phyloP scores from a whole-genome alignment of 2,113 vertebrate species.

The Cervus canadensis region DNA sequence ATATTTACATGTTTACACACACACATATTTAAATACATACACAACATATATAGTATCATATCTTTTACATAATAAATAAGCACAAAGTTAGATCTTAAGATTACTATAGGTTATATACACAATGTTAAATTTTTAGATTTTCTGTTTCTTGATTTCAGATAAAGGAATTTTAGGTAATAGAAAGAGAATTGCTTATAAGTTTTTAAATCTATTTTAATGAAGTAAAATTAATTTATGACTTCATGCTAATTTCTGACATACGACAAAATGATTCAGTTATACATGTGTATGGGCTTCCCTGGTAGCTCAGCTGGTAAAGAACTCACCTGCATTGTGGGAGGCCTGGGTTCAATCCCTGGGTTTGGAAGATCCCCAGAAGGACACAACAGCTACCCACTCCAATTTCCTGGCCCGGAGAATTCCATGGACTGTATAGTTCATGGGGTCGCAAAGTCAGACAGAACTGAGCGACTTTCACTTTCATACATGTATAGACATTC shows the following conservation, averaged over 20 bases:
- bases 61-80: neutral
- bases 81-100: neutral
- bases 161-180: neutral
- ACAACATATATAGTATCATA: neutral
- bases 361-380: neutral
- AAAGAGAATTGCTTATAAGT: neutral
- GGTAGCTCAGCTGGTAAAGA: neutral
- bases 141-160: neutral
- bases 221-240: neutral
- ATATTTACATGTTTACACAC: neutral
- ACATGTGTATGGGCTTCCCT: neutral
- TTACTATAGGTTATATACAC: neutral
- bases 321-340: neutral
- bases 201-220: neutral
- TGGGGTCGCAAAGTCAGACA: rapidly evolving
- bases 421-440: neutral
- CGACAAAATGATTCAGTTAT: neutral
- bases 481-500: neutral
- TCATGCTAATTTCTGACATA: neutral
- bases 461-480: neutral
- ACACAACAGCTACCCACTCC: neutral
- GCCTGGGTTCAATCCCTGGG: neutral
- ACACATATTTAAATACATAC: neutral
- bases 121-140: neutral
- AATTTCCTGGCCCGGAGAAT: neutral